Conservation (phyloP, 2,113 vertebrate species). For the Centrocercus urophasianus region DNA sequence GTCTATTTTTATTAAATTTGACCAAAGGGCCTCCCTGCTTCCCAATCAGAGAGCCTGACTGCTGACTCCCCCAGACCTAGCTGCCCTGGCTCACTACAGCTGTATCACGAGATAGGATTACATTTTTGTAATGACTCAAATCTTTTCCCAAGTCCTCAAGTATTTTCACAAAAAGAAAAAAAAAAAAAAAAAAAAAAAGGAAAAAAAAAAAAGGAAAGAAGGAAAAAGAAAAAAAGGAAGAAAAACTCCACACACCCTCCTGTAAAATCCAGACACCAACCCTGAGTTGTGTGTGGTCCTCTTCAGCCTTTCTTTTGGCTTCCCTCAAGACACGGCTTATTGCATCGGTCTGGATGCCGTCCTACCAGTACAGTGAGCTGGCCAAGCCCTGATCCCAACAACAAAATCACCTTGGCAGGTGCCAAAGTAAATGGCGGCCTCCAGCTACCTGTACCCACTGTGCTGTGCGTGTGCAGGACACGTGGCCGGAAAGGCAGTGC, state of each 20-base stretch:
- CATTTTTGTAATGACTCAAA: constrained; percentile 60
- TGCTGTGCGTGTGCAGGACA: neutral
- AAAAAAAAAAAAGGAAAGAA: neutral
- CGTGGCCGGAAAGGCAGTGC: neutral
- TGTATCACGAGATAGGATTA: constrained; percentile 64
- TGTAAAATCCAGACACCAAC: constrained; percentile 35
- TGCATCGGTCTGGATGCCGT: constrained; percentile 53
- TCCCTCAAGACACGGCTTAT: constrained; percentile 37
- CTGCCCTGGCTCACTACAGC: constrained; percentile 13
- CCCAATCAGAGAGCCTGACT: constrained; percentile 52
- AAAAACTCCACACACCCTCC: neutral
- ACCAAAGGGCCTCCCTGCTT: constrained; percentile 51
- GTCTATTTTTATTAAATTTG: constrained; percentile 68
- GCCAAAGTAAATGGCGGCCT: constrained; percentile 58
- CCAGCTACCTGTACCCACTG: constrained; percentile 24
- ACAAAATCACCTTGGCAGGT: constrained; percentile 56
- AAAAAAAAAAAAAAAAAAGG: constrained; percentile 6
- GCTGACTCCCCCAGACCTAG: constrained; percentile 28
- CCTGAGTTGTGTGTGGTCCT: constrained; percentile 47
- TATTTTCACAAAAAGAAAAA: constrained; percentile 62
- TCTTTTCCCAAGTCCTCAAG: constrained; percentile 57
- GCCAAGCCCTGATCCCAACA: constrained; percentile 48
- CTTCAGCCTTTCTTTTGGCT: constrained; percentile 64
- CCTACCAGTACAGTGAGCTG: constrained; percentile 52
- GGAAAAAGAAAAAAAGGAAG: neutral